Percentiles rank a stretch among this genome's conserved stretches.
These are phyloP conservation scores for Eledone cirrhosa DNA, from an alignment of 2,888 invertebrate species.

Conservation along the genomic window DNA sequence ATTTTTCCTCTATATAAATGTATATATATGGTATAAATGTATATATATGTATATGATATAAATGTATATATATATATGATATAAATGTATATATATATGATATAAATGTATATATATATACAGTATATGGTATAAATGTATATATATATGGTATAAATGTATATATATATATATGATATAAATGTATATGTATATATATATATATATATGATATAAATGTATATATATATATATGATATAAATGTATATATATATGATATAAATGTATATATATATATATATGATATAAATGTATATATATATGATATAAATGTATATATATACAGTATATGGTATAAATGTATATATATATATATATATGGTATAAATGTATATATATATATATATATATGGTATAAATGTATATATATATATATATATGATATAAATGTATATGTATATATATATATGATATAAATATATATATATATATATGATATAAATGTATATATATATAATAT, in stretches of 20 bases:
- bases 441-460: not conserved
- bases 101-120: not conserved
- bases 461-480: not conserved
- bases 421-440: not conserved
- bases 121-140: not conserved
- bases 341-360: not conserved
- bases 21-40: no score
- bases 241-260: not conserved
- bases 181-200: not conserved
- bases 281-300: conserved; percentile 1
- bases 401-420: not conserved
- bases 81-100: not conserved
- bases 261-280: not conserved
- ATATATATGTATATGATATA: not conserved
- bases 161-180: not conserved
- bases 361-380: no score
- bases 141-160: not conserved
- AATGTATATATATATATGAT: not conserved
- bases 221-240: not conserved
- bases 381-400: no score
- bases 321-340: not conserved
- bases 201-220: not conserved
- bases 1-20: no score
- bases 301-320: not conserved
- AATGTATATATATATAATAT: not conserved